Evolutionary conservation across 2,113 vertebrate genomes (phyloP), one percentile per base, ranked within the genome.

Genomic region (Calidris pugnax): DNA sequence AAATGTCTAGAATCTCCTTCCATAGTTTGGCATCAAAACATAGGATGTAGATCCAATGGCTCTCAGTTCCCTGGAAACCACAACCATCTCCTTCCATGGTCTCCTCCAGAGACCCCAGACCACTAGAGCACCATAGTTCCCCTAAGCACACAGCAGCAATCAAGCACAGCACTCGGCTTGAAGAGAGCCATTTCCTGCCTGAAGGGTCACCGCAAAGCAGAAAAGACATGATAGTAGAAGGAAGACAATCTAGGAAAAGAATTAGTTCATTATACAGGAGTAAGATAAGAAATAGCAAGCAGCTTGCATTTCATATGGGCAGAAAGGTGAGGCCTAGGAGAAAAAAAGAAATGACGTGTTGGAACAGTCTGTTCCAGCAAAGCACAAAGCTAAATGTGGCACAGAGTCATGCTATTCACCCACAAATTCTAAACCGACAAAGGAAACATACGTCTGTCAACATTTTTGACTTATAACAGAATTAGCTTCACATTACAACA

Each of bases 251-350:
- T 41, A 78, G 33, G 50, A 67, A n/a, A 89, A 51, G 1, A n/a
- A 86, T 57, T 8, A 64, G 27, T 60, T 90, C 30, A 68, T 64
- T 62, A 66, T 14, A 74, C 55, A 60, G 90, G 20, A 89, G 32
- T 9, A 89, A 87, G 69, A 81, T 9, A 88, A 0, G 3, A 84
- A 87, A 90, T 10, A 92, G 64, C 64, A 90, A 93, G 76, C 69
- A 90, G 86, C 53, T 92, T 94, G 83, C 15, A 19, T 89, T 89
- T 96, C 90, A 85, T 62, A 87, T 22, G 73, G 73, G 62, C 80
- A 94, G 81, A 95, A 95, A 97, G 96, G 92, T 93, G 73, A 96
- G 76, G 66, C 62, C 88, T 86, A 68, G 43, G 35, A 81, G 53
- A 23, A 72, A 79, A 87, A 87, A 39, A 37, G 10, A 0, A 21